Evolutionary conservation across 2,797 vertebrate species (phyloP), one percentile per base, ranked within the genome.

Genomic region (Esox masquinongy): DNA sequence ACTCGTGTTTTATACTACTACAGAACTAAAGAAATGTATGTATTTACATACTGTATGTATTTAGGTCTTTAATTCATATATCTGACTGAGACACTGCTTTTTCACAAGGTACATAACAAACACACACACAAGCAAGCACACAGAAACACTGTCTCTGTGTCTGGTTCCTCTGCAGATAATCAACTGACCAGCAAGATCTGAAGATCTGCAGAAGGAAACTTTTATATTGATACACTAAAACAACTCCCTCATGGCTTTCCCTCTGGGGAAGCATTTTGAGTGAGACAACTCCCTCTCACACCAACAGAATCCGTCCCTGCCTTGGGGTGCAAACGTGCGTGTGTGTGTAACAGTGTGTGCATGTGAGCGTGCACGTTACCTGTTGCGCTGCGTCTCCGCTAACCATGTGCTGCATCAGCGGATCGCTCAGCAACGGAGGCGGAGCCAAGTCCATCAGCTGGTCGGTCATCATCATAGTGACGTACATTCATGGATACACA

Each of bases 401-500:
- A 88, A 99, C 95, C 80, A 99, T 94, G 95, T 97, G 97, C 64
- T 96, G 95, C 95, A 98, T 97, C 93, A 99, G 97, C 83, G 97
- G 93, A 77, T 96, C 96, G 17, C 97, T 98, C 93, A 99, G 94
- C 93, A 97, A 87, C 93, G 97, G 87, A 72, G 97, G 97, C 77
- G 96, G 96, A 75, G 97, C 95, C 95, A 99, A 95, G 89, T 99
- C 97, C 97, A 99, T 95, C 86, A 97, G 97, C 91, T 97, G 97
- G 96, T 99, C 97, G 95, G 97, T 97, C 97, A 99, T 99, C 97
- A 99, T 99, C 97, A 99, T 98, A 94, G 97, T 99, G 97, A 99
- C 97, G 91, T 98, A 99, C 97, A 99, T 99, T 99, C 97, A 99
- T 99, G 97, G 97, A 98, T 96, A 96, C 96, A 85, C 94, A 94